phyloP scores from a whole-genome alignment of 2,888 invertebrate genomes.

The Homarus gammarus region DNA sequence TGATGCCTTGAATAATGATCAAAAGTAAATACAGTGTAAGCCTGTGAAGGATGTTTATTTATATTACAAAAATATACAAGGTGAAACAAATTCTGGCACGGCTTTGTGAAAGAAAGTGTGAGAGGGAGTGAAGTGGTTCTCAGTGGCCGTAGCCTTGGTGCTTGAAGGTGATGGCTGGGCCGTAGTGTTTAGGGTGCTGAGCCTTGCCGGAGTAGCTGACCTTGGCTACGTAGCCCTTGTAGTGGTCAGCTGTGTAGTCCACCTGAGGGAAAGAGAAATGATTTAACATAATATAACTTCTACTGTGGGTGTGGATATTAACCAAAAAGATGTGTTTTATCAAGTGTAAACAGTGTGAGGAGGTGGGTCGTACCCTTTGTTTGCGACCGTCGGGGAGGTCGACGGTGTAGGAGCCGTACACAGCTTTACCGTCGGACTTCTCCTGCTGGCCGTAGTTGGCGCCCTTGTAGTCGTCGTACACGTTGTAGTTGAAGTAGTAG shows the following conservation, averaged over 20 bases:
- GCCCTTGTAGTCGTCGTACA: constrained; percentile 58
- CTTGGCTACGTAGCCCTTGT: constrained; percentile 63
- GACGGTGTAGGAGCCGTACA: constrained; percentile 66
- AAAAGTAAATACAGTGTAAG: too few relatives aligned
- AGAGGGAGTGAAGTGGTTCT: not conserved
- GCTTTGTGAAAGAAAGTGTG: not conserved
- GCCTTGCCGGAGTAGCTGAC: constrained; percentile 66
- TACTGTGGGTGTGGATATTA: too few relatives aligned
- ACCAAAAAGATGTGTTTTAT: too few relatives aligned
- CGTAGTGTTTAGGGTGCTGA: constrained; percentile 61
- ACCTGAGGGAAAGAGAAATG: constrained; percentile 18
- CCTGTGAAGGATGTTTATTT: too few relatives aligned
- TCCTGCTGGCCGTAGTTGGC: constrained; percentile 58
- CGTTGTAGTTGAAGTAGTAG: constrained; percentile 60
- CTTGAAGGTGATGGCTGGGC: constrained; percentile 40
- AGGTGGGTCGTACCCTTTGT: not conserved
- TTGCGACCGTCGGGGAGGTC: constrained; percentile 49
- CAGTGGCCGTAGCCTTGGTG: constrained; percentile 27
- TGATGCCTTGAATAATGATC: too few relatives aligned
- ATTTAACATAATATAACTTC: too few relatives aligned
- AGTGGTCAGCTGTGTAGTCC: constrained; percentile 67
- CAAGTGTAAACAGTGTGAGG: not conserved
- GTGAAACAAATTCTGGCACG: too few relatives aligned
- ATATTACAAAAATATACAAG: too few relatives aligned
- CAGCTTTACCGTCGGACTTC: constrained; percentile 63